Base-by-base conservation (phyloP, 1,140 invertebrate genomes). In the Papilio polytes region DNA sequence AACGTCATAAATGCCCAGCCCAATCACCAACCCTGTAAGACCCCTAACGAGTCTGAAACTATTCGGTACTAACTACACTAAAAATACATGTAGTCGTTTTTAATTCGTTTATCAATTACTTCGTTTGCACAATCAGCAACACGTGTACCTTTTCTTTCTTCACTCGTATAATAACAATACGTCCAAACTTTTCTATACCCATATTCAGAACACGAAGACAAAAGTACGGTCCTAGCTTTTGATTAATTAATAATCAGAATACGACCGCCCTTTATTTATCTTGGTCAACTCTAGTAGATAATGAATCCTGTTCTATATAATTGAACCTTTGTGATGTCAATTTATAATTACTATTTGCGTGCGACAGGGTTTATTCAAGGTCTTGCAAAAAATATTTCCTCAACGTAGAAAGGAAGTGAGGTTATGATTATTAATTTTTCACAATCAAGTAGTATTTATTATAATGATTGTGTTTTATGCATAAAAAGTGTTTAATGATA, bases 341-440 rank as follows among this genome's bases (percentile, higher is more conserved):
- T 31, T 51, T 13, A 3, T 31, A 70, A 70, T 70, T 70, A 70
- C 63, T 70, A 31, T n/a, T 63, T 63, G 59, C 63, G 12, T 31
- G 12, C 26, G 13, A 70, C 63, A 26, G 10, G 13, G 12, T 70
- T 70, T 22, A 20, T 63, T 15, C 22, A 70, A 70, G 63, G 63
- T 36, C 31, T 31, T 31, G 63, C 4, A 70, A 70, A 70, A 31
- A 70, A 70, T 15, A 31, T 70, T 70, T 70, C 63, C 22, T 66
- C 20, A 22, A 36, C 18, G n/a, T 44, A 22, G 41, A 48, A 78
- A 78, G 53, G 31, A 41, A 59, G 48, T 36, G 31, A 56, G 22
- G 26, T n/a, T 78, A 41, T 66, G 31, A 66, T 66, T 15, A 66
- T 66, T 15, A 31, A 26, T 15, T 66, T 66, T 66, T 66, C 22